Evolutionary conservation across 2,888 invertebrate genomes (phyloP), one percentile per base, ranked within the genome.

Genomic region (Callimorpha dominula): DNA sequence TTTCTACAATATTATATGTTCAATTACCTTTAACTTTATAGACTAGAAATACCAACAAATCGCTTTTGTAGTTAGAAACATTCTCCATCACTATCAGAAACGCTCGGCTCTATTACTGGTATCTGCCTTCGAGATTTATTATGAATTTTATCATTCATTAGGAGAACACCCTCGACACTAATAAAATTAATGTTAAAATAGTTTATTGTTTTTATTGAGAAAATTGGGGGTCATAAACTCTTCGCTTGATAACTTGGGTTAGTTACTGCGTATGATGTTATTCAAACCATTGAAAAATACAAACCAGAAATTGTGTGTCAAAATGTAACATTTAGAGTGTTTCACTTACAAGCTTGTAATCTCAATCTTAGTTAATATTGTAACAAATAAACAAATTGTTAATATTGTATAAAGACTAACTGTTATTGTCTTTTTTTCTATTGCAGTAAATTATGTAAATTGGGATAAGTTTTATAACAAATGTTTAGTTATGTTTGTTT

Each of bases 301-400:
- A 54, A 54, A 14, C 14, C 4, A 0, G 31, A 31, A 31, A 31
- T 31, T 31, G 31, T 31, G 31, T 31, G 31, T 31, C 2, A 31
- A 31, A 31, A 31, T 15, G 50, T 69, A 17, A 78, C 81, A 88
- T 83, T 82, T 84, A 86, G 87, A 89, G 81, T 83, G 80, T 72
- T 70, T 72, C 72, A 78, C 70, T 73, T 62, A 81, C 83, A 80
- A 77, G 78, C 70, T 74, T 62, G 81, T 83, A 80, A 77, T 85
- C 81, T 92, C 90, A 86, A 91, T 92, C 91, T 91, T 87, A 87
- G 90, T 91, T 88, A 84, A 85, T 84, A 82, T 85, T 82, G 78
- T 80, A 85, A 83, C 84, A 87, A 88, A 90, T 91, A 89, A 90
- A 90, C 91, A 90, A 90, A 87, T n/a, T n/a, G n/a, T n/a, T n/a